Conservation (phyloP, 2,888 invertebrate genomes). For the Neoitamus cyanurus region DNA sequence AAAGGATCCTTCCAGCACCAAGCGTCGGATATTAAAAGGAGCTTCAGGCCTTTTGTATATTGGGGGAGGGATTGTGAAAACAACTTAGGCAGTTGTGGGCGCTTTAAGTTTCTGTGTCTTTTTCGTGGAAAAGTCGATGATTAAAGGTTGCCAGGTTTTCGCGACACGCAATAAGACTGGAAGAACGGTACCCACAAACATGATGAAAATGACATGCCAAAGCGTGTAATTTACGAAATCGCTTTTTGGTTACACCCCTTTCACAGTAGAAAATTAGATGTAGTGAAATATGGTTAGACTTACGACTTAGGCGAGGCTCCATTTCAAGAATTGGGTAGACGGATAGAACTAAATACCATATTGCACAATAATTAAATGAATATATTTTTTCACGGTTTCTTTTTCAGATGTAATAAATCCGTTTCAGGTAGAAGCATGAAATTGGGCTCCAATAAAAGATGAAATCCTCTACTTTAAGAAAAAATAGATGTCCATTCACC, state of each 20-base stretch:
- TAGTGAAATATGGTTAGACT: neutral
- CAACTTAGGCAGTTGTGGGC: neutral
- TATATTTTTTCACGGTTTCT: too few relatives aligned
- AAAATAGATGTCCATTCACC: too few relatives aligned
- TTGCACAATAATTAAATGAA: too few relatives aligned
- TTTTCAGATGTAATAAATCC: too few relatives aligned
- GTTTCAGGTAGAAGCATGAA: too few relatives aligned
- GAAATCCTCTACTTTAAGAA: too few relatives aligned
- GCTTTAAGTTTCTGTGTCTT: neutral
- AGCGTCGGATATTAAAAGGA: neutral
- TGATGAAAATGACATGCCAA: neutral
- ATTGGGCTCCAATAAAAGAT: too few relatives aligned
- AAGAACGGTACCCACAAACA: neutral
- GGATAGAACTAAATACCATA: too few relatives aligned
- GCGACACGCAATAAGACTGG: neutral
- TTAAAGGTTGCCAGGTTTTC: neutral
- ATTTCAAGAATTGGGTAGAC: too few relatives aligned
- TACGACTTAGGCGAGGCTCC: neutral
- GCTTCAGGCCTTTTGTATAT: neutral
- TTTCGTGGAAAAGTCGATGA: neutral
- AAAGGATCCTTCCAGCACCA: neutral
- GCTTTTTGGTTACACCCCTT: neutral
- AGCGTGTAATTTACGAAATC: neutral
- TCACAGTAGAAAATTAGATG: neutral
- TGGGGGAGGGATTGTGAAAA: neutral